phyloP scores from a whole-genome alignment of 2,113 vertebrate genomes.

The Pampusana beccarii region DNA sequence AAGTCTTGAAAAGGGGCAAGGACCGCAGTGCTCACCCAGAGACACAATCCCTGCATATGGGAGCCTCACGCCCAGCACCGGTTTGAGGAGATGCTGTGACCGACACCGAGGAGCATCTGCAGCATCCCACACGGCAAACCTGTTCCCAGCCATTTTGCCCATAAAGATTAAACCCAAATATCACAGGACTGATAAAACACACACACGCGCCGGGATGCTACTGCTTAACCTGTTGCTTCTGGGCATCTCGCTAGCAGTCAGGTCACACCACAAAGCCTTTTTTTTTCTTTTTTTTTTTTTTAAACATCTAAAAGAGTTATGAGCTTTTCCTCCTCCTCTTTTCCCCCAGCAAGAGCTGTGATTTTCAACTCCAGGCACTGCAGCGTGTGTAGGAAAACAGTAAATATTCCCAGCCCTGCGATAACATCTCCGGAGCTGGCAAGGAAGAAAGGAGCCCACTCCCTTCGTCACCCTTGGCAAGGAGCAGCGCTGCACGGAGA shows the following conservation, averaged over 20 bases:
- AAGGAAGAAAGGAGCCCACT: slow-evolving; percentile 26
- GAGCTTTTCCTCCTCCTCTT: not conserved
- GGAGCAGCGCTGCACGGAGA: rapidly evolving
- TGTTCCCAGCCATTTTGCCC: not conserved
- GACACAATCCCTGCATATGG: not conserved
- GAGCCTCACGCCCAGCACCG: not conserved
- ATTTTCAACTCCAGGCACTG: slow-evolving; percentile 34
- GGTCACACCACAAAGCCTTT: not conserved
- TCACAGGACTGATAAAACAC: not conserved
- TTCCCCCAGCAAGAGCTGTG: not conserved
- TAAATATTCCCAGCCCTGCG: not conserved
- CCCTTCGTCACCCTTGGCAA: slow-evolving; percentile 17
- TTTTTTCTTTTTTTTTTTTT: not conserved
- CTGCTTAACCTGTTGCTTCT: slow-evolving; percentile 5
- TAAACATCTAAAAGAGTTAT: not conserved
- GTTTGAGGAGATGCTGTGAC: not conserved
- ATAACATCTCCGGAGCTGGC: slow-evolving; percentile 24
- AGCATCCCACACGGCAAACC: not conserved
- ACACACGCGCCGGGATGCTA: not conserved
- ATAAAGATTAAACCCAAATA: not conserved
- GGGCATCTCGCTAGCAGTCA: not conserved
- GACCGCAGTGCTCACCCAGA: not conserved
- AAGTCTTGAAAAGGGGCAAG: not conserved
- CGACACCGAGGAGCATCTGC: not conserved
- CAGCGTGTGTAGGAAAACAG: not conserved